A percentile compares a stretch with the other conserved stretches of the same genome.
Evolutionary conservation across 1,140 invertebrate species (phyloP).

Genomic region (Drosophila ironensis): DNA sequence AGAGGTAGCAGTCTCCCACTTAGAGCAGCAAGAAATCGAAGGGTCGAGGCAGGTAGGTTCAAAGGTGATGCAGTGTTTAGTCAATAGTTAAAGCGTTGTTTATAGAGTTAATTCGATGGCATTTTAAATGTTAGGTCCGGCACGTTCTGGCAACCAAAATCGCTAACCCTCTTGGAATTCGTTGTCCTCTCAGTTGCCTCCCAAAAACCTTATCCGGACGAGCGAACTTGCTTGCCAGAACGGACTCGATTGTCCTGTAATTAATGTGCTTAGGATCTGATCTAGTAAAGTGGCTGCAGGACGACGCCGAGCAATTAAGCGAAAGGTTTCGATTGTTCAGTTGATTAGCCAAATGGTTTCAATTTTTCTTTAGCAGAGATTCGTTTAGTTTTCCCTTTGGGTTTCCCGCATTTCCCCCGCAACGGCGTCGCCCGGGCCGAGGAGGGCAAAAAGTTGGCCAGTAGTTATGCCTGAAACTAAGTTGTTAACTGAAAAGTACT

Average conservation of each 20-base stretch:
- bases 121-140: constrained; percentile 56
- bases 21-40: constrained; percentile 23
- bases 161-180: too few relatives aligned
- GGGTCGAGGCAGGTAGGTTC: constrained; percentile 29
- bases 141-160: constrained; percentile 12
- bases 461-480: constrained; percentile 68
- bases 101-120: constrained; percentile 61
- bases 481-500: constrained; percentile 77
- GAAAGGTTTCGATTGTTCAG: constrained; percentile 44
- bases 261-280: constrained; percentile 25
- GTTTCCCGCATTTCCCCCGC: too few relatives aligned
- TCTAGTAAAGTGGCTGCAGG: constrained; percentile 15
- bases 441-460: constrained; percentile 53
- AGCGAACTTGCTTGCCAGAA: constrained; percentile 18
- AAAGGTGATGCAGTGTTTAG: constrained; percentile 73
- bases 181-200: too few relatives aligned
- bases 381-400: too few relatives aligned
- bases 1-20: constrained; percentile 27
- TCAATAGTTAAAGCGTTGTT: constrained; percentile 54
- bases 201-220: not conserved
- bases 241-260: constrained; percentile 20
- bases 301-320: constrained; percentile 31
- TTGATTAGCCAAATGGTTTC: constrained; percentile 42
- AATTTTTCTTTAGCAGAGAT: constrained; percentile 31
- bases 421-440: constrained; percentile 19